A percentile compares a stretch with the other conserved stretches of the same genome.
These are phyloP conservation scores for Drosophila orena DNA, from an alignment of 1,140 invertebrate species.

Conservation along the genomic window DNA sequence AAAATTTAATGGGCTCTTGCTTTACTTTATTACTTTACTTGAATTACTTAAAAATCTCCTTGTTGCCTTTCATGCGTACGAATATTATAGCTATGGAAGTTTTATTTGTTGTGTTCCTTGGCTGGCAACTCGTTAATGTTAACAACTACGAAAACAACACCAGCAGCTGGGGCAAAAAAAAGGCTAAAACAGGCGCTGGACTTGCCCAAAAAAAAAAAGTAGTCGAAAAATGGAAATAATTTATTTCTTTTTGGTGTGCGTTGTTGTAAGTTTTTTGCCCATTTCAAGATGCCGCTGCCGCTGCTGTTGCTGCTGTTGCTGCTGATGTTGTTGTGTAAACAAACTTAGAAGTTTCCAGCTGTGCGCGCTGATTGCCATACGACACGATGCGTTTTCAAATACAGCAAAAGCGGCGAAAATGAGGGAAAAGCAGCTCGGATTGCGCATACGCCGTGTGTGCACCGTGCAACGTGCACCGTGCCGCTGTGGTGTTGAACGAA, in stretches of 20 bases:
- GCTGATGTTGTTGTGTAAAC: conserved; percentile 53
- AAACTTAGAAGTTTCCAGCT: conserved; percentile 77
- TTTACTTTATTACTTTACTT: conserved; percentile 33
- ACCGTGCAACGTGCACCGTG: neutral
- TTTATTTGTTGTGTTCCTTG: conserved; percentile 15
- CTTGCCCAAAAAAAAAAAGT: conserved; percentile 36
- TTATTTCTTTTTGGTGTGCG: conserved; percentile 20
- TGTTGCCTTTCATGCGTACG: conserved; percentile 24
- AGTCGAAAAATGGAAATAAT: conserved; percentile 40
- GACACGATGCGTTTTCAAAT: conserved; percentile 80
- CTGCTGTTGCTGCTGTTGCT: neutral
- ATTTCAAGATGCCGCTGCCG: conserved; percentile 42
- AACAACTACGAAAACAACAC: conserved; percentile 42
- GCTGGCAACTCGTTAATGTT: conserved; percentile 49
- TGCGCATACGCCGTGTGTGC: conserved; percentile 60
- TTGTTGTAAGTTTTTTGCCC: conserved; percentile 39
- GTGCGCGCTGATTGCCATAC: conserved; percentile 75
- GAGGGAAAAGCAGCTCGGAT: conserved; percentile 30
- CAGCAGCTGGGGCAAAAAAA: conserved; percentile 10
- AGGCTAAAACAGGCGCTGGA: conserved; percentile 15
- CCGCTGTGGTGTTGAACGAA: conserved; percentile 45
- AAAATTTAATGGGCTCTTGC: conserved; percentile 35
- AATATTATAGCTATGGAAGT: conserved; percentile 28
- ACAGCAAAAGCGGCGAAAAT: conserved; percentile 31
- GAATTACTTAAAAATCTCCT: conserved; percentile 26